Evolutionary conservation across 37 sponge, comb jelly and placozoan species (phyloP).

Genomic region (Halisarca cf. caerulea): DNA sequence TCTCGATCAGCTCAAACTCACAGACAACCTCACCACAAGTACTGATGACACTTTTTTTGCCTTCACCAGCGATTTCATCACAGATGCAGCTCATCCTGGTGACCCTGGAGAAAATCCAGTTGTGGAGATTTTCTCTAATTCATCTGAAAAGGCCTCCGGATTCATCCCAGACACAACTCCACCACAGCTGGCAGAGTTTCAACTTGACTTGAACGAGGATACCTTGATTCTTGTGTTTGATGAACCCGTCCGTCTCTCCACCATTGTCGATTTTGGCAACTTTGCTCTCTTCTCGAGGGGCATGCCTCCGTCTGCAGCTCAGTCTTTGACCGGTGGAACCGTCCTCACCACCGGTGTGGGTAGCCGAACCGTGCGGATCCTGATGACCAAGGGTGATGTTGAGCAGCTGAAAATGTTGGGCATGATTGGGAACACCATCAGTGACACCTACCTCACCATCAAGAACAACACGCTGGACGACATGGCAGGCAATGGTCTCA

Average conservation of each 20-base stretch:
- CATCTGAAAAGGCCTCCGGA: slow-evolving; percentile 37
- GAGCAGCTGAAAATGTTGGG: slow-evolving; percentile 58
- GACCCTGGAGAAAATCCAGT: slow-evolving; percentile 29
- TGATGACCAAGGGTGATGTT: slow-evolving; percentile 53
- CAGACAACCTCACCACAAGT: slow-evolving; percentile 62
- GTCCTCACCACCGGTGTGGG: slow-evolving; percentile 59
- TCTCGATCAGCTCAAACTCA: slow-evolving; percentile 58
- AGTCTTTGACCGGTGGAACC: slow-evolving; percentile 56
- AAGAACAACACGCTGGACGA: slow-evolving; percentile 60
- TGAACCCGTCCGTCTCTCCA: slow-evolving; percentile 78
- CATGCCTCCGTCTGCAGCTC: not conserved
- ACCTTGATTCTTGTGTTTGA: slow-evolving; percentile 72
- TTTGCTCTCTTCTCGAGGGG: slow-evolving; percentile 57
- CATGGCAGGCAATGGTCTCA: slow-evolving; percentile 53
- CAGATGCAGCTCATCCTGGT: slow-evolving; percentile 65
- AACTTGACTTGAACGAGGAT: slow-evolving; percentile 69
- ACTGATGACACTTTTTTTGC: slow-evolving; percentile 51
- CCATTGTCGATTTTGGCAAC: slow-evolving; percentile 58
- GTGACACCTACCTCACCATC: slow-evolving; percentile 69
- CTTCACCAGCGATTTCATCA: slow-evolving; percentile 52
- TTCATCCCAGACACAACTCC: slow-evolving; percentile 54
- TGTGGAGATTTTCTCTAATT: slow-evolving; percentile 11
- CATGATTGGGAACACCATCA: slow-evolving; percentile 44
- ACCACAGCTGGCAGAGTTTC: slow-evolving; percentile 64
- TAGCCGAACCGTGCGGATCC: slow-evolving; percentile 49